A percentile compares a stretch with the other conserved stretches of the same genome.
Evolutionary conservation across 2,888 invertebrate species (phyloP).

Genomic region (Eristalis arbustorum): DNA sequence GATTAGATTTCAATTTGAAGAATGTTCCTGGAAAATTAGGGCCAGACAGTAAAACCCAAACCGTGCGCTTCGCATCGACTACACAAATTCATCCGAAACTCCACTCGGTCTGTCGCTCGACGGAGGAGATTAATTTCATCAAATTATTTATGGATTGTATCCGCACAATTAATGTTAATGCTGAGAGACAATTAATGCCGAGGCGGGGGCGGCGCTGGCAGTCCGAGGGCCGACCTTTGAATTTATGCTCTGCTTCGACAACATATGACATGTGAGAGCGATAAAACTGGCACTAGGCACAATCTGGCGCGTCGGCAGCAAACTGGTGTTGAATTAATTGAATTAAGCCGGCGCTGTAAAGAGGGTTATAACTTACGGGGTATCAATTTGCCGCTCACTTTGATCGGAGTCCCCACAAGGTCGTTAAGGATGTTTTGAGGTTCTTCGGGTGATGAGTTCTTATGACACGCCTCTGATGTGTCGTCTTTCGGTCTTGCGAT

Average conservation of each 20-base stretch:
- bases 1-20: conserved; percentile 48
- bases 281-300: conserved; percentile 40
- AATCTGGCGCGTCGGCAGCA: neutral
- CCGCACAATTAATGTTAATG: conserved; percentile 54
- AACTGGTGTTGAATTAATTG: conserved; percentile 53
- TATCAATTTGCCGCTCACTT: conserved; percentile 9
- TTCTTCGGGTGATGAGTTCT: conserved; percentile 8
- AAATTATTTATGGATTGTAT: conserved; percentile 31
- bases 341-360: conserved; percentile 40
- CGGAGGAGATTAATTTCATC: conserved; percentile 35
- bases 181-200: conserved; percentile 35
- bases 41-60: neutral
- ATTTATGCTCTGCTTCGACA: conserved; percentile 30
- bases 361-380: conserved; percentile 31
- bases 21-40: conserved; percentile 48
- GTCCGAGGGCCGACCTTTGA: conserved; percentile 31
- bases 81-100: neutral
- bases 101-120: neutral
- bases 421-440: conserved; percentile 27
- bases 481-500: neutral
- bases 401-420: neutral
- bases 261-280: conserved; percentile 38
- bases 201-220: neutral
- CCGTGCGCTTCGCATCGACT: neutral
- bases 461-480: conserved; percentile 1